Percentiles rank a stretch among this genome's conserved stretches.
Conservation (phyloP, 2,888 invertebrate species). For the Aporophyla lueneburgensis region DNA sequence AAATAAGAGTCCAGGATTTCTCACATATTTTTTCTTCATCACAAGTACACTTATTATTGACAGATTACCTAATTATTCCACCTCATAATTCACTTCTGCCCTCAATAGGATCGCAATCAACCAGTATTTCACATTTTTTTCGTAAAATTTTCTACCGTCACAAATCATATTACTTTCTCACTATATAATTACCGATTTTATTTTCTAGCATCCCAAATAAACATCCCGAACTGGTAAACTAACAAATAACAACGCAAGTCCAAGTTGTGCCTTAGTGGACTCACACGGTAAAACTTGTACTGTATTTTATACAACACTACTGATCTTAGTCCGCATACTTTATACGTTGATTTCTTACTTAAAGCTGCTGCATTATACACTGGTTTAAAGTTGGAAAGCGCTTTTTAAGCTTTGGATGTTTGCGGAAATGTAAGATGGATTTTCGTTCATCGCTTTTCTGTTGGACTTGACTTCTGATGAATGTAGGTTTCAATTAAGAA, state of each 20-base stretch:
- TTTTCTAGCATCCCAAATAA: slow-evolving; percentile 7
- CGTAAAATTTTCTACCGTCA: neutral
- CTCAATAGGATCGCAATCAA: fast-evolving
- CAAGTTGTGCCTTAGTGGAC: slow-evolving; percentile 54
- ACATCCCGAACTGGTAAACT: slow-evolving; percentile 1
- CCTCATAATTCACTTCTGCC: neutral
- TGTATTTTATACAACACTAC: slow-evolving; percentile 61
- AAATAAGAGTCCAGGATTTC: neutral
- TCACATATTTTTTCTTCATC: neutral
- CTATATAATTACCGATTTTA: neutral
- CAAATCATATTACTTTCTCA: neutral
- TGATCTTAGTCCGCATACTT: slow-evolving; percentile 49
- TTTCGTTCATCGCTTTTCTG: slow-evolving; percentile 8
- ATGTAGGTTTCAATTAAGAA: no score
- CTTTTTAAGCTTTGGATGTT: slow-evolving; percentile 38
- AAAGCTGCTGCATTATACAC: slow-evolving; percentile 44
- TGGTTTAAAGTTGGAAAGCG: slow-evolving; percentile 42
- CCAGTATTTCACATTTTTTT: neutral
- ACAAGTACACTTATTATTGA: neutral
- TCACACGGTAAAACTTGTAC: slow-evolving; percentile 61
- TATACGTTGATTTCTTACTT: slow-evolving; percentile 58
- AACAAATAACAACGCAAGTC: slow-evolving; percentile 21
- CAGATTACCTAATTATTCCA: neutral
- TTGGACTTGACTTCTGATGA: neutral
- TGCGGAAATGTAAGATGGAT: slow-evolving; percentile 22